Evolutionary conservation across 2,797 vertebrate species (phyloP).

Genomic region (Typhlichthys subterraneus): DNA sequence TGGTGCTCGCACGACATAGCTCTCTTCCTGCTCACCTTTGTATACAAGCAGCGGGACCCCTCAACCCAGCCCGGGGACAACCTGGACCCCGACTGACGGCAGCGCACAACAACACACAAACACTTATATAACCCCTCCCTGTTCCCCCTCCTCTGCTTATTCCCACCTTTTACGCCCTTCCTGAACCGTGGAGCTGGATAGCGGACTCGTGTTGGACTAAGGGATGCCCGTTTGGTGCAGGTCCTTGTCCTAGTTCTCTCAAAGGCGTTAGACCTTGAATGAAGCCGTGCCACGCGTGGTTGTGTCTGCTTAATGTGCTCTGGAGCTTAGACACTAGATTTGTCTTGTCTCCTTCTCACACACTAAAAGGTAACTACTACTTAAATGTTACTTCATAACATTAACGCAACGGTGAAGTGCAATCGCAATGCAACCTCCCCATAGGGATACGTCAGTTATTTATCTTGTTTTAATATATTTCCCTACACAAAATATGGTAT

Average conservation of each 20-base stretch:
- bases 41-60: conserved; percentile 83
- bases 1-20: conserved; percentile 97
- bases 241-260: neutral
- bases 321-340: too few relatives aligned
- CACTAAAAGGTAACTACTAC: conserved; percentile 10
- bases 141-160: conserved; percentile 22
- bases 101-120: conserved; percentile 11
- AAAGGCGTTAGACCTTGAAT: conserved; percentile 15
- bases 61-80: conserved; percentile 46
- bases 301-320: conserved; percentile 10
- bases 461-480: conserved; percentile 43
- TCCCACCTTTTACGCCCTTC: conserved; percentile 34
- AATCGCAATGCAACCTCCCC: conserved; percentile 56
- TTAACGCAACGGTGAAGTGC: conserved; percentile 28
- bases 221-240: conserved; percentile 36
- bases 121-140: conserved; percentile 25
- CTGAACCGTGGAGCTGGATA: conserved; percentile 30
- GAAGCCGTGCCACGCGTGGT: conserved; percentile 44
- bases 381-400: conserved; percentile 17
- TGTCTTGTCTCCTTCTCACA: too few relatives aligned
- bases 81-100: conserved; percentile 47
- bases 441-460: conserved; percentile 51
- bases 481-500: conserved; percentile 30
- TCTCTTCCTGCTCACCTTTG: conserved; percentile 94
- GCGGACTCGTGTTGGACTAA: conserved; percentile 30